A percentile compares a stretch with the other conserved stretches of the same genome.
These are phyloP conservation scores for Lindbergichthys nudifrons DNA, from an alignment of 2,797 vertebrate species.

Conservation along the genomic window DNA sequence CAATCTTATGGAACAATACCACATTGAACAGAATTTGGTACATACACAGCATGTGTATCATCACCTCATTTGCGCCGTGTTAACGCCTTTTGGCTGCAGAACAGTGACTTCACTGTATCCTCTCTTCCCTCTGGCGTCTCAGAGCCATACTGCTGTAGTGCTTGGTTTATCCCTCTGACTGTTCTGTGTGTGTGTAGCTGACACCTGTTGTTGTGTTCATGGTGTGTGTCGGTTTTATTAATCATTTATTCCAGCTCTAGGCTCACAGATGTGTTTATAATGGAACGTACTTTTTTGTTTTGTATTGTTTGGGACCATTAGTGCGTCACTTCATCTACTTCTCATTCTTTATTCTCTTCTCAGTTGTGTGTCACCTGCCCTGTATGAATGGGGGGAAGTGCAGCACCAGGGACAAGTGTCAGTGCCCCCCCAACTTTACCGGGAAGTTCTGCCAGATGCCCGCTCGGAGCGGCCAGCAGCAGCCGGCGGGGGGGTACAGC, in stretches of 20 bases:
- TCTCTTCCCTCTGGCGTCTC: no score
- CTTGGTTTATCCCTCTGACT: no score
- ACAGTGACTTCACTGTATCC: no score
- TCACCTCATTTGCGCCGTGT: background rate
- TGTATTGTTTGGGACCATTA: background rate
- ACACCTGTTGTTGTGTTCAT: no score
- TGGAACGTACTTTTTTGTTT: background rate
- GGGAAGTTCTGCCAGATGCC: slow-evolving; percentile 97
- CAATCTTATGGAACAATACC: background rate
- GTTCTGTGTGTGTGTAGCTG: no score
- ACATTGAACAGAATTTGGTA: background rate
- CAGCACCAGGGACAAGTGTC: slow-evolving; percentile 95
- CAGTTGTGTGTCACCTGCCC: slow-evolving; percentile 97
- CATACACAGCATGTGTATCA: background rate
- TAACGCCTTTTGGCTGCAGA: background rate
- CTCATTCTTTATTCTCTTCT: slow-evolving; percentile 53
- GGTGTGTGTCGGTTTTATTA: no score
- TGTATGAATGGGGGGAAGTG: slow-evolving; percentile 98
- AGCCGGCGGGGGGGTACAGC: slow-evolving; percentile 76
- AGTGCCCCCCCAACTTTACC: slow-evolving; percentile 95
- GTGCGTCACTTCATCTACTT: background rate
- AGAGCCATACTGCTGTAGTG: no score
- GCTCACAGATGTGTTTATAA: slow-evolving; percentile 5
- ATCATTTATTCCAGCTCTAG: background rate
- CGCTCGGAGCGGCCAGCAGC: slow-evolving; percentile 81